phyloP scores from a whole-genome alignment of 2,888 invertebrate genomes.

The Agrotis segetum region DNA sequence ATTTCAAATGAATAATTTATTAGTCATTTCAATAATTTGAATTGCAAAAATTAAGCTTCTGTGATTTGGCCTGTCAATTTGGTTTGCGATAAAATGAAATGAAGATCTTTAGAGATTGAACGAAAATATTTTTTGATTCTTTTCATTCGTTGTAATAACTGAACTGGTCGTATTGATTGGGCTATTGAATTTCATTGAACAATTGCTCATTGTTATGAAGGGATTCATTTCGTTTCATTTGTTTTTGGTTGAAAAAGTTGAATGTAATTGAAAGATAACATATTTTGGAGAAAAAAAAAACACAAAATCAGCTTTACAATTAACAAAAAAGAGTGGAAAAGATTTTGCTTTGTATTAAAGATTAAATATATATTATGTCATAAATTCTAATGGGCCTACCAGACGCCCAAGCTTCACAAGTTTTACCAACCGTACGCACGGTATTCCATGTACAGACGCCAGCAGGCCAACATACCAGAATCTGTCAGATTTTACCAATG shows the following conservation, averaged over 20 bases:
- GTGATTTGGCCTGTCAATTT: constrained; percentile 52
- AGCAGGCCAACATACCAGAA: too few relatives aligned
- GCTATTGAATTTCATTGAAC: constrained; percentile 26
- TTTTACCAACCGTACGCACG: too few relatives aligned
- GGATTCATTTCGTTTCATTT: constrained; percentile 3
- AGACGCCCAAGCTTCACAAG: too few relatives aligned
- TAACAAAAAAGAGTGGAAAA: neutral
- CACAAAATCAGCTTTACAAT: neutral
- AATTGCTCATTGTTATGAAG: constrained; percentile 14
- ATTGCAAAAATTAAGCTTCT: constrained; percentile 32
- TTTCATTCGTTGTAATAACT: constrained; percentile 26
- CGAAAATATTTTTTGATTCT: constrained; percentile 38
- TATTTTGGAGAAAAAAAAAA: constrained; percentile 1
- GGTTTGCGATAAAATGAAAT: constrained; percentile 23
- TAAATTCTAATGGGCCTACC: too few relatives aligned
- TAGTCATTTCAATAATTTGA: constrained; percentile 27
- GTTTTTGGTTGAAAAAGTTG: constrained; percentile 3
- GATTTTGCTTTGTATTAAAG: neutral
- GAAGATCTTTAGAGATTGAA: constrained; percentile 25
- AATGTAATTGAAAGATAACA: constrained; percentile 4
- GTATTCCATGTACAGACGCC: too few relatives aligned
- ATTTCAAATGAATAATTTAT: constrained; percentile 34
- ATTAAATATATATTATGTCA: neutral
- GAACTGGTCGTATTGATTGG: constrained; percentile 10
- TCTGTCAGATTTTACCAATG: too few relatives aligned